phyloP scores from a whole-genome alignment of 2,888 invertebrate genomes.

The Lottia scabra region DNA sequence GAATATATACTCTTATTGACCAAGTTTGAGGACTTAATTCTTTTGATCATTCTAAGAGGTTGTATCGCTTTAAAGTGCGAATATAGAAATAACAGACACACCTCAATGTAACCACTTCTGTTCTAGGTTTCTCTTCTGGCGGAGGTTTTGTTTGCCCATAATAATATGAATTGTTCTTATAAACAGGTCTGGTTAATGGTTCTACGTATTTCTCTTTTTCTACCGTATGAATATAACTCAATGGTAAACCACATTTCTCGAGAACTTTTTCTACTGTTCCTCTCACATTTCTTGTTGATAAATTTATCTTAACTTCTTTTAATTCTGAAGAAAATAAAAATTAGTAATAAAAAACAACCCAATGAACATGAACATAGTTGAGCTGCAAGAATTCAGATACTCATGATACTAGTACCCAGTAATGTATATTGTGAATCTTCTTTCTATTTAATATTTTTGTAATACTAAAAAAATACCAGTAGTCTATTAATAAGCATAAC shows the following conservation, averaged over 20 bases:
- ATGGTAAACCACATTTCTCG: constrained; percentile 84
- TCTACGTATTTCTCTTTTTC: constrained; percentile 1
- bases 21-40: too few relatives aligned
- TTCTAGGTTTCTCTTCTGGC: background rate
- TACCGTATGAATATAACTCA: constrained; percentile 83
- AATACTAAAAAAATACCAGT: too few relatives aligned
- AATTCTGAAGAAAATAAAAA: constrained; percentile 35
- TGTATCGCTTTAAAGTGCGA: too few relatives aligned
- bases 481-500: too few relatives aligned
- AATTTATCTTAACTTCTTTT: constrained; percentile 76
- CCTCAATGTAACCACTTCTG: background rate
- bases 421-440: too few relatives aligned
- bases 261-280: constrained; percentile 83
- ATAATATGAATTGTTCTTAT: background rate
- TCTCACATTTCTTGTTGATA: constrained; percentile 76
- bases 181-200: background rate
- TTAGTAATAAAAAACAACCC: background rate
- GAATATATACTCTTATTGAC: too few relatives aligned
- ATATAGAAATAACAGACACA: background rate
- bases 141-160: constrained; percentile 7
- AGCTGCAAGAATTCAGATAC: too few relatives aligned
- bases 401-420: too few relatives aligned
- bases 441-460: too few relatives aligned
- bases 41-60: too few relatives aligned
- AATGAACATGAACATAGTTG: too few relatives aligned